Evolutionary conservation across 2,797 vertebrate genomes (phyloP), one percentile per base, ranked within the genome.

Genomic region (Mormyrops attenuatus): DNA sequence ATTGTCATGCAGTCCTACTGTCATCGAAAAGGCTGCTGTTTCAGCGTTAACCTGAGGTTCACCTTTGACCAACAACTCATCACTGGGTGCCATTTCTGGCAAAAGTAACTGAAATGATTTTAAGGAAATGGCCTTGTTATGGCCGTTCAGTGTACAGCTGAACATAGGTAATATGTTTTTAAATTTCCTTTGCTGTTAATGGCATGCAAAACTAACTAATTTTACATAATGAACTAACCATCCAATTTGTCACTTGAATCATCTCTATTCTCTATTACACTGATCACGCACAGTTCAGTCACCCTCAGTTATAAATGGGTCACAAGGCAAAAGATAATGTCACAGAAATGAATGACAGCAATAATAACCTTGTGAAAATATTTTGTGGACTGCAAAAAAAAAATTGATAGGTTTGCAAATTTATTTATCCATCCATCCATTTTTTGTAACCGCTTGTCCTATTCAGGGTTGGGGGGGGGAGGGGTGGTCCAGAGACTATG

Each of bases 351-450:
- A 73, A 15, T 73, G 66, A 73, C 13, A 1, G 17, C 17, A 80
- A 47, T 47, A 80, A 44, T 44, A 80, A 47, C 73, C 73, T 80
- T 41, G 5, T 41, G 34, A 8, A 77, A 77, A 80, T 44, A 44
- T 44, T 44, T 80, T 44, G 73, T 80, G 73, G 17, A 80, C 20
- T 41, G 73, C 2, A 15, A 38, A 38, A 73, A 73, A n/a, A 80
- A 38, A 77, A 44, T 20, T 8, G 6, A 44, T 80, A 77, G 3
- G 38, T 41, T 44, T 17, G 38, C 73, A 80, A 50, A 53, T 86
- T 17, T 86, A 86, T 86, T 34, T 34, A 85, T 52, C 47, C 47
- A 85, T 85, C 80, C 22, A 82, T 47, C 80, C n/a, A 82, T 82
- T 38, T 22, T 38, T 13, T 73, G 26, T 34, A 69, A 34, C 26